A percentile compares a stretch with the other conserved stretches of the same genome.
Evolutionary conservation across 2,113 vertebrate genomes (phyloP).

Genomic region (Corvus cornix): DNA sequence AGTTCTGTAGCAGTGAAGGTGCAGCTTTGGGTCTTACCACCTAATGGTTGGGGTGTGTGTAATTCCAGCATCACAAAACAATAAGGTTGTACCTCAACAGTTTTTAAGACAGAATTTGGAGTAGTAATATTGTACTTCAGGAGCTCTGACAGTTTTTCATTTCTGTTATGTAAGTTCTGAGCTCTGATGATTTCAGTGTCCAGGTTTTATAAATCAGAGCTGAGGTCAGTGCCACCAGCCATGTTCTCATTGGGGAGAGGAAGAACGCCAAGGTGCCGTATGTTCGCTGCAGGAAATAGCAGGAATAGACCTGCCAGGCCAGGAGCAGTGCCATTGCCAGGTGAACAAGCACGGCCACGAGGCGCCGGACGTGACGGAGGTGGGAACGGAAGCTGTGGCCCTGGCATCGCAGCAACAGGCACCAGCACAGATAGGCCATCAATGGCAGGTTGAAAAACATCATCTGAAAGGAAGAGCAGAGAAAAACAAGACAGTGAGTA

Average conservation of each 20-base stretch:
- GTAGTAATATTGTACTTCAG: slow-evolving; percentile 52
- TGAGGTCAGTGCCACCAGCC: slow-evolving; percentile 81
- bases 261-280: slow-evolving; percentile 87
- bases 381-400: slow-evolving; percentile 88
- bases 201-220: slow-evolving; percentile 83
- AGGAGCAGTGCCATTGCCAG: slow-evolving; percentile 83
- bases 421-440: slow-evolving; percentile 92
- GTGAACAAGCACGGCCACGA: slow-evolving; percentile 72
- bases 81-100: background rate
- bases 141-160: slow-evolving; percentile 78
- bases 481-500: background rate
- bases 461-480: slow-evolving; percentile 74
- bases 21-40: background rate
- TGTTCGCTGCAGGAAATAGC: slow-evolving; percentile 87
- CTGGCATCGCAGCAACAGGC: slow-evolving; percentile 83
- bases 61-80: background rate
- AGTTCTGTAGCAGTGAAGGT: background rate
- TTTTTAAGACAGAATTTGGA: background rate
- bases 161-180: slow-evolving; percentile 71
- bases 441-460: slow-evolving; percentile 93
- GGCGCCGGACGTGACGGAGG: slow-evolving; percentile 64
- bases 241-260: slow-evolving; percentile 89
- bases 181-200: slow-evolving; percentile 71
- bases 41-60: background rate
- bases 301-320: slow-evolving; percentile 88